Evolutionary conservation across 1,140 invertebrate species (phyloP).

Genomic region (Carposina sasakii): DNA sequence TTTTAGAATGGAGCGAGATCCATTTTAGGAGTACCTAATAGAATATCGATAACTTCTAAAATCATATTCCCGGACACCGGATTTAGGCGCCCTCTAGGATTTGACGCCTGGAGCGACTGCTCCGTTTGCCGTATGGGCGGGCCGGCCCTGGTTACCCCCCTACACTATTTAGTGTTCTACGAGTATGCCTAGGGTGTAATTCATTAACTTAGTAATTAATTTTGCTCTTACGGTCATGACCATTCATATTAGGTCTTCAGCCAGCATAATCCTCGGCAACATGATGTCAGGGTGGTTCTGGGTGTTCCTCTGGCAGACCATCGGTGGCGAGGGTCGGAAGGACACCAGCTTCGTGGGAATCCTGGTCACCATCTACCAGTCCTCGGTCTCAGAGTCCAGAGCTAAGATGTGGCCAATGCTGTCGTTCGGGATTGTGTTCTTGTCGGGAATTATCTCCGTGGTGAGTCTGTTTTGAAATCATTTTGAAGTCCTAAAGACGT

Average conservation of each 20-base stretch:
- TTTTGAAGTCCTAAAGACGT: constrained; percentile 4
- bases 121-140: too few species aligned
- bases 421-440: constrained; percentile 40
- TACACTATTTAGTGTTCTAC: too few species aligned
- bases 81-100: too few species aligned
- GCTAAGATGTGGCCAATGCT: constrained; percentile 52
- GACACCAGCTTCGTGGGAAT: constrained; percentile 53
- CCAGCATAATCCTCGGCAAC: constrained; percentile 46
- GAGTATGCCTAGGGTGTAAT: too few species aligned
- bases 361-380: constrained; percentile 60
- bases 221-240: too few species aligned
- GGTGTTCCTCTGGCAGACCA: constrained; percentile 56
- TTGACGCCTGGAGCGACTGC: too few species aligned
- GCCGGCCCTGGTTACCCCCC: too few species aligned
- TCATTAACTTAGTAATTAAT: too few species aligned
- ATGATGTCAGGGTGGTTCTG: constrained; percentile 56
- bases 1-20: too few species aligned
- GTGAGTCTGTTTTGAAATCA: constrained; percentile 36
- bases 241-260: constrained; percentile 38
- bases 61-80: too few species aligned
- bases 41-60: too few species aligned
- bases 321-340: constrained; percentile 34
- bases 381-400: constrained; percentile 46
- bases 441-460: constrained; percentile 55
- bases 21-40: too few species aligned